Evolutionary conservation across 2,888 invertebrate genomes (phyloP).

Genomic region (Reticulitermes lucifugus): DNA sequence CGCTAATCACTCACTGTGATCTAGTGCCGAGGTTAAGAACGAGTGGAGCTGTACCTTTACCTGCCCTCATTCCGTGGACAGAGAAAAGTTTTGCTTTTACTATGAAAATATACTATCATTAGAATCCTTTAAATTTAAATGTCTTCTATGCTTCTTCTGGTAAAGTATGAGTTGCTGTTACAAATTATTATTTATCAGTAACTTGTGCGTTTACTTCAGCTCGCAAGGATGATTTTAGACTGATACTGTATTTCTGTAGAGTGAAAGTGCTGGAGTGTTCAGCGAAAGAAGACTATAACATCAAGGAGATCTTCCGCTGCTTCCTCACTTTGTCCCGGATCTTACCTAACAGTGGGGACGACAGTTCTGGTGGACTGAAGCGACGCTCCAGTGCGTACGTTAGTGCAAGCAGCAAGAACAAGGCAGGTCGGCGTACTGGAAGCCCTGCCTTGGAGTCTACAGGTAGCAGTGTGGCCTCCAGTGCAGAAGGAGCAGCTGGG

Average conservation of each 20-base stretch:
- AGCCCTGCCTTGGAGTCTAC: constrained; percentile 61
- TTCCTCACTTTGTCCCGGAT: constrained; percentile 82
- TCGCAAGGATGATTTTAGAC: no score
- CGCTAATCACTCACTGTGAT: no score
- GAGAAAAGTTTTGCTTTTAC: no score
- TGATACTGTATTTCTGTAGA: constrained; percentile 62
- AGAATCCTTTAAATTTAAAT: no score
- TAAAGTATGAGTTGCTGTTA: no score
- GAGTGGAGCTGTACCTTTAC: no score
- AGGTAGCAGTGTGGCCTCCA: constrained; percentile 59
- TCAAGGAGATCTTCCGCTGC: constrained; percentile 83
- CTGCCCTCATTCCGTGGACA: no score
- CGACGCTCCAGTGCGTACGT: constrained; percentile 81
- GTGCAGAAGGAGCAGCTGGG: constrained; percentile 56
- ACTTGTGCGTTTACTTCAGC: no score
- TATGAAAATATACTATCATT: no score
- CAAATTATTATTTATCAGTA: no score
- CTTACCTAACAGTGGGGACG: constrained; percentile 71
- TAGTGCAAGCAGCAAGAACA: constrained; percentile 64
- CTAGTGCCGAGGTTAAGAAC: no score
- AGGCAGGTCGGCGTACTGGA: constrained; percentile 60
- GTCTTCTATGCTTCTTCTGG: no score
- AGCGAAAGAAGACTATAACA: constrained; percentile 82
- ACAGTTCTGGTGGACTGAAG: constrained; percentile 70
- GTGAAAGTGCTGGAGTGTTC: constrained; percentile 83